These are phyloP conservation scores for Entelurus aequoreus DNA, from an alignment of 2,113 vertebrate genomes.

Conservation along the genomic window DNA sequence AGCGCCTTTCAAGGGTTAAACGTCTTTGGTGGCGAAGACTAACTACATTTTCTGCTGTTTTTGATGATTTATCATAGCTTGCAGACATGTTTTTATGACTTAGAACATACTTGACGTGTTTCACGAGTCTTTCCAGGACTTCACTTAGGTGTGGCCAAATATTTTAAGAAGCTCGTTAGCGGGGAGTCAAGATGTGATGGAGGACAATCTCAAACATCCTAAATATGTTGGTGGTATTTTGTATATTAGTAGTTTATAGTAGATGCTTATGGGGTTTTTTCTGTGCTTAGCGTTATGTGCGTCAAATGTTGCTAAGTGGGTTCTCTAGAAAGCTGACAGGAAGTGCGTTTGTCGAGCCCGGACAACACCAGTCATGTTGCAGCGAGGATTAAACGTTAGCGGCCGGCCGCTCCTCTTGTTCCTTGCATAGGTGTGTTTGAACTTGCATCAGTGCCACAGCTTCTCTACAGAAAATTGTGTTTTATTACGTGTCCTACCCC, in stretches of 20 bases:
- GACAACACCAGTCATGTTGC: background rate
- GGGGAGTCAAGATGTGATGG: conserved; percentile 1
- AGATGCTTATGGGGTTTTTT: too few relatives aligned
- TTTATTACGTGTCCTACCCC: background rate
- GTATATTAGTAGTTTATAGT: too few relatives aligned
- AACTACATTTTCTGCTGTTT: background rate
- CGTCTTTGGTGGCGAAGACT: too few relatives aligned
- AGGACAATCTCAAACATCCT: background rate
- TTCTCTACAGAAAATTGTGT: too few relatives aligned
- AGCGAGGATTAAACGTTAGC: background rate
- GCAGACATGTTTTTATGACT: background rate
- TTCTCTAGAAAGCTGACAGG: conserved; percentile 5
- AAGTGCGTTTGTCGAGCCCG: conserved; percentile 5
- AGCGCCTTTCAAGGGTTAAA: too few relatives aligned
- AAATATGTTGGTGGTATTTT: background rate
- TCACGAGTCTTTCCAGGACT: background rate
- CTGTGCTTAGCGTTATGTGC: too few relatives aligned
- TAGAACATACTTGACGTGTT: background rate
- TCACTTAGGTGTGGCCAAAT: background rate
- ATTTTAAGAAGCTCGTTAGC: background rate
- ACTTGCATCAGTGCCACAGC: too few relatives aligned
- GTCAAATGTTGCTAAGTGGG: background rate
- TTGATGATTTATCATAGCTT: background rate
- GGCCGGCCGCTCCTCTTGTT: background rate
- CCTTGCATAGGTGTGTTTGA: too few relatives aligned